phyloP scores from a whole-genome alignment of 2,113 vertebrate genomes.

The Brachionichthys hirsutus region DNA sequence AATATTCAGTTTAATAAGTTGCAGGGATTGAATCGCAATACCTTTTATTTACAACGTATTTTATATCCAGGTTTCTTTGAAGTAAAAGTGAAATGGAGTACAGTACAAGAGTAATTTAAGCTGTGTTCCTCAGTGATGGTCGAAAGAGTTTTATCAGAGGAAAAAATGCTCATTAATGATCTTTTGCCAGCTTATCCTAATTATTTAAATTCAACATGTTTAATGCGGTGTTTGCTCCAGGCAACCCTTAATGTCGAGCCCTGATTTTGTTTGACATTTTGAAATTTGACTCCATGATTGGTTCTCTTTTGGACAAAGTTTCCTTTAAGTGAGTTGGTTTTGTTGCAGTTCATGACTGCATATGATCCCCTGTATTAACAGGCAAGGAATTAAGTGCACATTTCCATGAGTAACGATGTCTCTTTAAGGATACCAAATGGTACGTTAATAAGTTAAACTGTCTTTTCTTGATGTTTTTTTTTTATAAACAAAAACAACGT shows the following conservation, averaged over 20 bases:
- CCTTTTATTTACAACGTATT: neutral
- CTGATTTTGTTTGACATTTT: conserved; percentile 30
- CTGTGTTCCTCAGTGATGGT: neutral
- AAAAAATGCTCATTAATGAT: neutral
- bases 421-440: conserved; percentile 35
- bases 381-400: conserved; percentile 36
- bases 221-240: neutral
- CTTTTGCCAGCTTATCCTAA: neutral
- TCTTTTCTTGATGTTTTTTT: conserved; percentile 25
- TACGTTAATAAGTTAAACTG: conserved; percentile 23
- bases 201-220: neutral
- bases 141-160: neutral
- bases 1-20: neutral
- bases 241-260: conserved; percentile 50
- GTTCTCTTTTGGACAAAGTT: conserved; percentile 32
- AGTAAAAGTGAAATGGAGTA: neutral
- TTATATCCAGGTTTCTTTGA: conserved; percentile 7
- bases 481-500: conserved; percentile 5
- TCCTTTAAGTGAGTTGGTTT: conserved; percentile 24
- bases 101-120: neutral
- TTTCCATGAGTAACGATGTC: conserved; percentile 37
- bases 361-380: conserved; percentile 78
- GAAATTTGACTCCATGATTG: conserved; percentile 34
- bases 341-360: conserved; percentile 46
- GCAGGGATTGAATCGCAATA: neutral